Percentiles rank a stretch among this genome's conserved stretches.
Conservation (phyloP, 1,140 invertebrate species). For the Danaus plexippus region DNA sequence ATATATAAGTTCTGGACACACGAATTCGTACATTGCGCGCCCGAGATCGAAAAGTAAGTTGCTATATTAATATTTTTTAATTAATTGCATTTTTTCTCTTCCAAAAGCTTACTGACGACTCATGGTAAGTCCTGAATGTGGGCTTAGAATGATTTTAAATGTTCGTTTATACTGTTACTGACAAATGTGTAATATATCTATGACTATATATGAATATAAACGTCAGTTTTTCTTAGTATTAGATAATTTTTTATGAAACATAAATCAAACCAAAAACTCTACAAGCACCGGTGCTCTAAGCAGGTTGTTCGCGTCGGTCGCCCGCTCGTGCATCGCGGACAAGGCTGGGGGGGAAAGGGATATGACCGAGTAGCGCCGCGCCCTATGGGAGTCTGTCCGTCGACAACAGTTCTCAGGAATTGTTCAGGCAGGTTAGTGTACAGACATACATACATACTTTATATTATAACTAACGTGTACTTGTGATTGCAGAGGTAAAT, state of each 20-base stretch:
- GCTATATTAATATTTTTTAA: conserved; percentile 36
- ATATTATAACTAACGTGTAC: no score
- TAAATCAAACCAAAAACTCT: not conserved
- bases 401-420: conserved; percentile 40
- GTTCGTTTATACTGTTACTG: no score
- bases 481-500: no score
- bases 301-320: conserved; percentile 91
- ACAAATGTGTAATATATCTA: no score
- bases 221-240: not conserved
- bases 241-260: not conserved
- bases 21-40: conserved; percentile 98
- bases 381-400: conserved; percentile 58
- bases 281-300: conserved; percentile 1
- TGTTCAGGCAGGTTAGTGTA: conserved; percentile 39
- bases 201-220: no score
- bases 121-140: no score
- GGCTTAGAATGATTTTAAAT: no score
- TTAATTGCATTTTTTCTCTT: conserved; percentile 5
- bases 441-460: no score
- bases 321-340: conserved; percentile 92
- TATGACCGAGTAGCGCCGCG: conserved; percentile 56
- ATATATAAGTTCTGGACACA: conserved; percentile 99
- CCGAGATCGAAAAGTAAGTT: conserved; percentile 96
- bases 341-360: conserved; percentile 73
- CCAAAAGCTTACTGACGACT: no score